Conservation (phyloP, 2,113 vertebrate species). For the Gadus macrocephalus region DNA sequence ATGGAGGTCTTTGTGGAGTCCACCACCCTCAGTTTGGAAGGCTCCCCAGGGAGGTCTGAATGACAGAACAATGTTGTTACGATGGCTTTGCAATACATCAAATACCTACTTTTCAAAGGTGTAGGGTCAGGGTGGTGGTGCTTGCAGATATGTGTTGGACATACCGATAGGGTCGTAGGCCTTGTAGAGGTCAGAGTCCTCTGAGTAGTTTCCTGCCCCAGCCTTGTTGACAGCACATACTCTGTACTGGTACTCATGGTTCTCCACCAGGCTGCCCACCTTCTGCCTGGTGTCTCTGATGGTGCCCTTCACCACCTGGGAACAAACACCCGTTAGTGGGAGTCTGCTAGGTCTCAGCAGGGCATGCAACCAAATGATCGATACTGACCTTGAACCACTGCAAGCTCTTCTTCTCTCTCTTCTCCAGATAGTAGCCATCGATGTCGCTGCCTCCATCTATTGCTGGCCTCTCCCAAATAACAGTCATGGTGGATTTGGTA, state of each 20-base stretch:
- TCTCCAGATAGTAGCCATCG: conserved; percentile 93
- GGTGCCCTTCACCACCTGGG: conserved; percentile 83
- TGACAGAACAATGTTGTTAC: conserved; percentile 35
- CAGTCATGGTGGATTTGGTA: conserved; percentile 93
- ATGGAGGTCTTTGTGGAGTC: conserved; percentile 96
- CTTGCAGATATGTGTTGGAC: conserved; percentile 2
- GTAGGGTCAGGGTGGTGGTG: not conserved
- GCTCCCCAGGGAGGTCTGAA: conserved; percentile 89
- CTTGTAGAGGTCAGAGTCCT: conserved; percentile 88
- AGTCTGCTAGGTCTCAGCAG: too few relatives aligned
- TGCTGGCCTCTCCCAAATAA: conserved; percentile 89
- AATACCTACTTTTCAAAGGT: not conserved
- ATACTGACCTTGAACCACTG: conserved; percentile 86
- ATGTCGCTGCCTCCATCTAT: conserved; percentile 92
- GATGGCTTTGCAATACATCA: not conserved
- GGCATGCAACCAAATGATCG: not conserved
- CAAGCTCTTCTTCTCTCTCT: conserved; percentile 94
- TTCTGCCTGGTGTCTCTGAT: conserved; percentile 97
- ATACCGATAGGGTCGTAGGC: conserved; percentile 92
- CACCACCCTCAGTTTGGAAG: conserved; percentile 87
- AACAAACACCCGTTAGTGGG: conserved; percentile 1
- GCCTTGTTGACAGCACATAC: conserved; percentile 94
- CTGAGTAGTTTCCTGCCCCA: conserved; percentile 91
- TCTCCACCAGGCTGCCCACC: conserved; percentile 84
- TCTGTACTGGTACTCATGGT: conserved; percentile 88